Conservation (phyloP, 2,113 vertebrate species). For the Forbesichthys agassizii region DNA sequence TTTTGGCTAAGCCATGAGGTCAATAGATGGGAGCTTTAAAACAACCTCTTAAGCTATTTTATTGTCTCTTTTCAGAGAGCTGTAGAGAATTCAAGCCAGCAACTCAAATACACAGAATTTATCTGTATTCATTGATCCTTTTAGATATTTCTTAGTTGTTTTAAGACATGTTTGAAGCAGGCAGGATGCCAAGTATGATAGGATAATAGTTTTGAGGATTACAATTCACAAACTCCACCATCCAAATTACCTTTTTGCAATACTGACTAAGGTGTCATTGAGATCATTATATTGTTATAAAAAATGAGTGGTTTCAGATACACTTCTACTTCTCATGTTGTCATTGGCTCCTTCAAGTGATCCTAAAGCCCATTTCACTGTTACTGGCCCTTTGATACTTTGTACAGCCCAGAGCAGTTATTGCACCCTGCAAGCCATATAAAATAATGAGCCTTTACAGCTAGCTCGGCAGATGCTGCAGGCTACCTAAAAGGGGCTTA, state of each 20-base stretch:
- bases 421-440: no score
- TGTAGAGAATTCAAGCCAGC: slow-evolving; percentile 9
- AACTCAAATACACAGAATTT: slow-evolving; percentile 27
- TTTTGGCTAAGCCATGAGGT: slow-evolving; percentile 4
- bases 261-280: slow-evolving; percentile 19
- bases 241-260: slow-evolving; percentile 11
- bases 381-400: no score
- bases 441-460: no score
- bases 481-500: no score
- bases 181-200: background rate
- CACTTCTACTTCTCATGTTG: slow-evolving; percentile 41
- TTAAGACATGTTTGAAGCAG: slow-evolving; percentile 11
- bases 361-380: slow-evolving; percentile 51
- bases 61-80: slow-evolving; percentile 8
- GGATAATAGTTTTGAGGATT: slow-evolving; percentile 21
- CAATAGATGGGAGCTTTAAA: slow-evolving; percentile 21
- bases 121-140: slow-evolving; percentile 1
- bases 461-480: no score
- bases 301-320: slow-evolving; percentile 18
- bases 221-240: slow-evolving; percentile 30
- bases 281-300: slow-evolving; percentile 13
- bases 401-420: no score
- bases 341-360: slow-evolving; percentile 32
- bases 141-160: slow-evolving; percentile 30
- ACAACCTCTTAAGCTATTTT: slow-evolving; percentile 5